Conservation (phyloP, 2,797 vertebrate species). For the Sebastes steindachneri region DNA sequence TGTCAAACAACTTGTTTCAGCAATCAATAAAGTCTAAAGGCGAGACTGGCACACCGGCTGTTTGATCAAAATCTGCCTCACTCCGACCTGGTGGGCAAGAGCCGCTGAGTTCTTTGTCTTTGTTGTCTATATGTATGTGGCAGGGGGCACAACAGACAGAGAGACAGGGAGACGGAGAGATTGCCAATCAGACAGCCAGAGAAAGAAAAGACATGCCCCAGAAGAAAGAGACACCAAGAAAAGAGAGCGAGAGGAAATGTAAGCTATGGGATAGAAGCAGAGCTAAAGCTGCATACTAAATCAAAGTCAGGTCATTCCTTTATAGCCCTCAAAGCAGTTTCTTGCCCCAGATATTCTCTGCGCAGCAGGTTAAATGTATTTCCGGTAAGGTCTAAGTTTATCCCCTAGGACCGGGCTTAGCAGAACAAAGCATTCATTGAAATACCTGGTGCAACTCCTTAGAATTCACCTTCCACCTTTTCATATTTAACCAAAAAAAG, state of each 20-base stretch:
- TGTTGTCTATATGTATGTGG: constrained; percentile 23
- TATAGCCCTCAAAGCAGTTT: constrained; percentile 45
- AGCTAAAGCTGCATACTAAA: constrained; percentile 51
- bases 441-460: constrained; percentile 5
- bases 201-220: background rate
- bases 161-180: background rate
- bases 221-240: background rate
- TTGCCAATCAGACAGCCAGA: constrained; percentile 7
- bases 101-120: background rate
- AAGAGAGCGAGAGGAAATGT: background rate
- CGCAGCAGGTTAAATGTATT: constrained; percentile 63
- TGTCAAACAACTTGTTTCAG: constrained; percentile 30
- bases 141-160: background rate
- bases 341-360: constrained; percentile 54
- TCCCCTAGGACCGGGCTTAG: constrained; percentile 45
- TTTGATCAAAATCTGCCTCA: constrained; percentile 30
- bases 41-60: background rate
- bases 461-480: background rate
- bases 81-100: constrained; percentile 12
- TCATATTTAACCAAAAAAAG: background rate
- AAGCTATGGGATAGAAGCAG: constrained; percentile 3
- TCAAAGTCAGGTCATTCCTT: constrained; percentile 57
- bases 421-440: constrained; percentile 54
- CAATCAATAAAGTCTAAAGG: constrained; percentile 38
- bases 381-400: constrained; percentile 46